Evolutionary conservation across 2,888 invertebrate genomes (phyloP).

Genomic region (Drosophila barbarae): DNA sequence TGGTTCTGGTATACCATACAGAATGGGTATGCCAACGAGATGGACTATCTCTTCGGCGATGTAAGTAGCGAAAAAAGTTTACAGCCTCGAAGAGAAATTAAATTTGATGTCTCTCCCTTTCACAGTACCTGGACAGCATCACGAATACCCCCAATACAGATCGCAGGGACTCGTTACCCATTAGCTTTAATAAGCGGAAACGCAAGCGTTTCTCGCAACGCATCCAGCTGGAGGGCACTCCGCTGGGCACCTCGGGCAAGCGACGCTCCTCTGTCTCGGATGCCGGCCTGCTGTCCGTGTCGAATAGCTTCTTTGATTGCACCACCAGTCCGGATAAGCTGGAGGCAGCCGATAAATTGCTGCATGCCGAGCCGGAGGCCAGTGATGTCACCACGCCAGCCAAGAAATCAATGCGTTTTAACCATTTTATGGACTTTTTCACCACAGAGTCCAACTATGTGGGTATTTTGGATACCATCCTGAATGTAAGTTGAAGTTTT

Average conservation of each 20-base stretch:
- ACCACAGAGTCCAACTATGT: conserved; percentile 99
- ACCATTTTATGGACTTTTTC: conserved; percentile 88
- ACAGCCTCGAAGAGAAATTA: neutral
- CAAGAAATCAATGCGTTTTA: conserved; percentile 80
- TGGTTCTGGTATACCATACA: conserved; percentile 99
- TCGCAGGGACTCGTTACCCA: conserved; percentile 82
- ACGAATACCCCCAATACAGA: conserved; percentile 80
- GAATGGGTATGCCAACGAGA: conserved; percentile 95
- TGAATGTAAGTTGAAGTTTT: conserved; percentile 84
- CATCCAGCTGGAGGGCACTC: conserved; percentile 78
- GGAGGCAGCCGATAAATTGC: conserved; percentile 74
- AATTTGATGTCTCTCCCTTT: neutral
- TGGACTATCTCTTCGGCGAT: conserved; percentile 92
- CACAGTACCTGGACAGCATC: conserved; percentile 79
- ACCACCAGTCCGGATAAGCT: conserved; percentile 89
- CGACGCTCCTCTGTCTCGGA: conserved; percentile 92
- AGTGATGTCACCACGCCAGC: conserved; percentile 73
- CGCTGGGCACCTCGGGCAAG: conserved; percentile 81
- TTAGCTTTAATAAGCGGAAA: conserved; percentile 84
- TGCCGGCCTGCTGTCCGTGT: conserved; percentile 88
- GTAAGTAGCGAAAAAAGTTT: conserved; percentile 81
- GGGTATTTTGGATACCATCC: conserved; percentile 94
- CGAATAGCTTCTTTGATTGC: conserved; percentile 93
- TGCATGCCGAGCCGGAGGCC: conserved; percentile 70
- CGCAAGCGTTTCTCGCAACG: conserved; percentile 86